Percentiles rank a stretch among this genome's conserved stretches.
phyloP scores from a whole-genome alignment of 2,888 invertebrate species.

The Erannis defoliaria region DNA sequence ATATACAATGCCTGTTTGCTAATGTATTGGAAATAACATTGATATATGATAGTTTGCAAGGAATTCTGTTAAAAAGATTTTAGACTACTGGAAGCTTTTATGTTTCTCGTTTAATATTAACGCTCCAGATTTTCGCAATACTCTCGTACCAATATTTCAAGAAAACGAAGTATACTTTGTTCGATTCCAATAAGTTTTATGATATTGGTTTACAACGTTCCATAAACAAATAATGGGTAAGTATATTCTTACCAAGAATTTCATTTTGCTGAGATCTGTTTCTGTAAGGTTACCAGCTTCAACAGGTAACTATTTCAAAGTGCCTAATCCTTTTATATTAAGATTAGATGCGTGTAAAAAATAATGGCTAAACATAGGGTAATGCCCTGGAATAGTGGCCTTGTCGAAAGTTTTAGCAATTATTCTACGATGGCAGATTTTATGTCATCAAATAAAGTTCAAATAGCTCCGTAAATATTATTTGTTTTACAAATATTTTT shows the following conservation, averaged over 20 bases:
- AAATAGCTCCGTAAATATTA: constrained; percentile 1
- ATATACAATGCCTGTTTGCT: too few species aligned
- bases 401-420: constrained; percentile 51
- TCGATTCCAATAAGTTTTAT: neutral
- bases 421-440: constrained; percentile 40
- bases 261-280: constrained; percentile 65
- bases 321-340: constrained; percentile 59
- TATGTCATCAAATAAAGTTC: constrained; percentile 30
- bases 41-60: too few species aligned
- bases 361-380: constrained; percentile 46
- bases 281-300: constrained; percentile 53
- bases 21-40: too few species aligned
- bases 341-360: constrained; percentile 51
- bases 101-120: too few species aligned
- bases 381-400: constrained; percentile 56
- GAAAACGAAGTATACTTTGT: neutral
- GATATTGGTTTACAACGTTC: neutral
- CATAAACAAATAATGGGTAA: neutral
- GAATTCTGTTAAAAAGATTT: too few species aligned
- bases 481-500: neutral
- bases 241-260: constrained; percentile 60
- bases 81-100: too few species aligned
- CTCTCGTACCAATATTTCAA: neutral
- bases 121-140: neutral
- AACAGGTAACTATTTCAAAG: constrained; percentile 53